These are phyloP conservation scores for Neomonachus schauinslandi DNA, from an alignment of 2,113 vertebrate genomes.

Conservation along the genomic window DNA sequence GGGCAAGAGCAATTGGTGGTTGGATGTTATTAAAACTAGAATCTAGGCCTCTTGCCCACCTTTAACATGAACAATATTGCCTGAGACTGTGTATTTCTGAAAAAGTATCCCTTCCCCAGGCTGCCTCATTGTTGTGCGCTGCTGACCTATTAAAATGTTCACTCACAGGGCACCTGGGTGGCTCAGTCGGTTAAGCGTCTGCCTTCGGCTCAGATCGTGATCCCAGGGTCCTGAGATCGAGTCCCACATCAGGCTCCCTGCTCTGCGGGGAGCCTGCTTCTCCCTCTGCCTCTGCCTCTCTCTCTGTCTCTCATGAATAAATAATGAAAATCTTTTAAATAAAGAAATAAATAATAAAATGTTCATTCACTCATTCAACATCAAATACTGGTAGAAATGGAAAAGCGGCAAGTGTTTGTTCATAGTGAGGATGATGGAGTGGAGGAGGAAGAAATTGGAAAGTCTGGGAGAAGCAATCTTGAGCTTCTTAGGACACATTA, in stretches of 20 bases:
- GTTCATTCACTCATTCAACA: background rate
- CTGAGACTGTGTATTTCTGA: background rate
- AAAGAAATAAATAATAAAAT: background rate
- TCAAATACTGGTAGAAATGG: background rate
- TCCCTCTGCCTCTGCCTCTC: too few relatives aligned
- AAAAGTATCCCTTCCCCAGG: background rate
- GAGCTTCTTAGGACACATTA: background rate
- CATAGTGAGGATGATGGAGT: background rate
- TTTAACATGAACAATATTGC: background rate
- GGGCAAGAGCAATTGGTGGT: background rate
- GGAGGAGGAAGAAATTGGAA: background rate
- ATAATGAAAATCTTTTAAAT: too few relatives aligned
- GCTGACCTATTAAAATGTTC: background rate
- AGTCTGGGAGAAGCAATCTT: background rate
- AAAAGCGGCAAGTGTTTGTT: background rate
- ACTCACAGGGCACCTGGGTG: background rate
- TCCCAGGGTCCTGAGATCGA: too few relatives aligned
- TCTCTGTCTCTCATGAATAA: too few relatives aligned
- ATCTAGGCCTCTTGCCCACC: background rate
- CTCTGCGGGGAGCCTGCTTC: too few relatives aligned
- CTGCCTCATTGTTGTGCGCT: background rate
- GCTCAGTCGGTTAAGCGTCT: too few relatives aligned
- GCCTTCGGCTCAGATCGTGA: too few relatives aligned
- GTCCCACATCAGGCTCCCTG: too few relatives aligned
- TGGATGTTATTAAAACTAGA: background rate